Conservation (phyloP, 2,113 vertebrate genomes). For the Enhydra lutris region DNA sequence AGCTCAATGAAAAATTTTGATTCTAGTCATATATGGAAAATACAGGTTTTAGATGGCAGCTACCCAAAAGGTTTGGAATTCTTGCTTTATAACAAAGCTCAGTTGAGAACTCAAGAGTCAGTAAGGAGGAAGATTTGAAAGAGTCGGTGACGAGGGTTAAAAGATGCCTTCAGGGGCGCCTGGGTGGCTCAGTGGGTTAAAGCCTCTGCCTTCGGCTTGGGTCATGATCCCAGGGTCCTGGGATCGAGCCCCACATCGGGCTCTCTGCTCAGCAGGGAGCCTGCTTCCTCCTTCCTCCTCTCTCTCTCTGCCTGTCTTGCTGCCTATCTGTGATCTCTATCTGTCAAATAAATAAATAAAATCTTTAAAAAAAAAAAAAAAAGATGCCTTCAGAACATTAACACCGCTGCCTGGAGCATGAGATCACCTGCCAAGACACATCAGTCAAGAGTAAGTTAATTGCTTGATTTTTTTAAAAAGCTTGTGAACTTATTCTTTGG, state of each 20-base stretch:
- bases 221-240: too few relatives aligned
- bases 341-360: too few relatives aligned
- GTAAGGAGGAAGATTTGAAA: background rate
- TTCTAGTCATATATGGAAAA: background rate
- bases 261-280: too few relatives aligned
- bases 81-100: background rate
- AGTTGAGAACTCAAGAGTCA: background rate
- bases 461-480: background rate
- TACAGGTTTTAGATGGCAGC: background rate
- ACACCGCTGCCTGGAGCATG: background rate
- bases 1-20: background rate
- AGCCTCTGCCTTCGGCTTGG: too few relatives aligned
- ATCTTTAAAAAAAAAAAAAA: too few relatives aligned
- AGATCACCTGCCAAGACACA: background rate
- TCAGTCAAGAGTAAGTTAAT: background rate
- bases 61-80: background rate
- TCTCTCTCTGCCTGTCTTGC: too few relatives aligned
- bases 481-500: slow-evolving; percentile 34
- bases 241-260: too few relatives aligned
- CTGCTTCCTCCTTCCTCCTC: too few relatives aligned
- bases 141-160: background rate
- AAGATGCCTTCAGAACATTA: background rate
- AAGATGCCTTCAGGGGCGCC: background rate
- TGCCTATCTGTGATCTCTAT: too few relatives aligned
- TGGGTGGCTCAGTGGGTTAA: too few relatives aligned